Percentiles rank a stretch among this genome's conserved stretches.
Conservation (phyloP, 2,113 vertebrate species). For the Carassius carassius region DNA sequence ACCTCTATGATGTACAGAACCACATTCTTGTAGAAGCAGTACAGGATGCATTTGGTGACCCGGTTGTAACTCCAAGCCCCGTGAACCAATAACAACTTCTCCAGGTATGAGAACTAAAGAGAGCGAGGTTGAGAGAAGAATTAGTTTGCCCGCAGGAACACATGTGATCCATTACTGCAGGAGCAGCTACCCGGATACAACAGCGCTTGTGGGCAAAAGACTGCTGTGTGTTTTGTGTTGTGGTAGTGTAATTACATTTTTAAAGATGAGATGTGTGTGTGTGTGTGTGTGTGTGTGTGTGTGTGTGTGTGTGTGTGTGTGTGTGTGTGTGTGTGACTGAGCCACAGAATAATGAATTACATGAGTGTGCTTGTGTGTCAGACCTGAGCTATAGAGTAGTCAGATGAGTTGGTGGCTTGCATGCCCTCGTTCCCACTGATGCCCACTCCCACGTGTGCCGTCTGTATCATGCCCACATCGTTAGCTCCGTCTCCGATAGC, state of each 20-base stretch:
- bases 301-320: not conserved
- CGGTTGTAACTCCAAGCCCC: conserved; percentile 99
- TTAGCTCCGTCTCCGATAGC: conserved; percentile 97
- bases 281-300: not conserved
- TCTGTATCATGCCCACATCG: conserved; percentile 98
- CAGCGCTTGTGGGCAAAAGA: conserved; percentile 45
- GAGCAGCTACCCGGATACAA: conserved; percentile 50
- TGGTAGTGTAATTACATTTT: conserved; percentile 27
- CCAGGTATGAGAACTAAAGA: conserved; percentile 91
- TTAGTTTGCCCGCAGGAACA: conserved; percentile 48
- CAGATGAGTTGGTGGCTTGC: conserved; percentile 97
- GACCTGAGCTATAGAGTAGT: conserved; percentile 98
- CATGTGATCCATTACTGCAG: conserved; percentile 58
- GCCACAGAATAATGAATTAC: conserved; percentile 26
- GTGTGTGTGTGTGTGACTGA: not conserved
- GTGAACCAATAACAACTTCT: conserved; percentile 94
- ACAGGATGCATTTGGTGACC: conserved; percentile 98
- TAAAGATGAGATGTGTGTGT: conserved; percentile 2
- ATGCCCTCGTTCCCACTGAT: conserved; percentile 99
- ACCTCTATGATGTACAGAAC: conserved; percentile 99
- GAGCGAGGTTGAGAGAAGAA: conserved; percentile 15
- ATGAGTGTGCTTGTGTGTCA: conserved; percentile 27
- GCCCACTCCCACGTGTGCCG: conserved; percentile 95
- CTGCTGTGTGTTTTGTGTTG: conserved; percentile 40
- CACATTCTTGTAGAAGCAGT: conserved; percentile 99